phyloP scores from a whole-genome alignment of 2,888 invertebrate species.

The Thereva nobilitata region DNA sequence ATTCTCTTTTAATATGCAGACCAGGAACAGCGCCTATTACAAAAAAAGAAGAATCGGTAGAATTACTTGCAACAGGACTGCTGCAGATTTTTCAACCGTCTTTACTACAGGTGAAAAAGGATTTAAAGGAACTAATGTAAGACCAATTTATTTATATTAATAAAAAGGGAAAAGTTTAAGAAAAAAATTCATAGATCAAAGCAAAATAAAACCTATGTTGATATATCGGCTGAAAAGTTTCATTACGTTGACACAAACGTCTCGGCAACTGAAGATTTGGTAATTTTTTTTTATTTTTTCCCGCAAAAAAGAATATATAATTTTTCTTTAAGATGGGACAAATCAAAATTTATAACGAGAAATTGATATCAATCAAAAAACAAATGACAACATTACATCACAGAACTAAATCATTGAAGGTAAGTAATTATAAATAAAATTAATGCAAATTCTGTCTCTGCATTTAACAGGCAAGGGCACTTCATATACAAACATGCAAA shows the following conservation, averaged over 20 bases:
- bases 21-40: not conserved
- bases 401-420: constrained; percentile 54
- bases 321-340: constrained; percentile 50
- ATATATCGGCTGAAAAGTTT: constrained; percentile 54
- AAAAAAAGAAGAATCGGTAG: not conserved
- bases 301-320: not conserved
- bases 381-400: constrained; percentile 56
- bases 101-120: constrained; percentile 48
- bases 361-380: constrained; percentile 52
- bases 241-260: constrained; percentile 53
- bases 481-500: constrained; percentile 54
- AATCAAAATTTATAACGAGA: constrained; percentile 54
- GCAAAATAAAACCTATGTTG: constrained; percentile 56
- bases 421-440: constrained; percentile 36
- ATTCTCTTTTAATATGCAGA: not conserved
- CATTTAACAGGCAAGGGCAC: constrained; percentile 52
- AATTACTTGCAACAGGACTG: constrained; percentile 49
- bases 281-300: constrained; percentile 37
- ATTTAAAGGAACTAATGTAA: constrained; percentile 54
- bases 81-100: constrained; percentile 52
- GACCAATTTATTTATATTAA: not conserved
- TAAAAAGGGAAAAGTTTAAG: not conserved
- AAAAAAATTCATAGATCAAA: constrained; percentile 48
- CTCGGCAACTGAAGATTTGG: constrained; percentile 52
- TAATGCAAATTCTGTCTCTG: not conserved